Base-by-base conservation (phyloP, 2,797 vertebrate species). In the Dromococcyx pavoninus region DNA sequence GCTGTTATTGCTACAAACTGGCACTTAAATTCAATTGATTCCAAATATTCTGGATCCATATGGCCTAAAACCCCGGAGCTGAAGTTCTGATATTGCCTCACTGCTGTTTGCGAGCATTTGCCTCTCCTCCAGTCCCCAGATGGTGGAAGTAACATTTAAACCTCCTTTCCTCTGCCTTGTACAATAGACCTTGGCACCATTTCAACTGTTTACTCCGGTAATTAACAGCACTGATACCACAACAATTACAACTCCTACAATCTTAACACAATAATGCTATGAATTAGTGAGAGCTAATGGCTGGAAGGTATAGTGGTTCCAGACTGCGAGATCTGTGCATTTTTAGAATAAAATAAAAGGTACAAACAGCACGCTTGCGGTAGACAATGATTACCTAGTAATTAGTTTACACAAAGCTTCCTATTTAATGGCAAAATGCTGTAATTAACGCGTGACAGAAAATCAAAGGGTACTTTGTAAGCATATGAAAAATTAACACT, bases 361-460 rank as follows among this genome's bases (percentile, higher is more conserved):
- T 98, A 98, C 98, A 98, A 98, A 98, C 98, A 98, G 98, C 98
- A 98, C 95, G 98, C 98, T 99, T 97, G 98, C 97, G 98, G 98
- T 98, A 98, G 98, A 98, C 98, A 98, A 99, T 99, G 99, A 99
- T 99, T 99, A 99, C 98, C 98, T 98, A 98, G 98, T 99, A 99
- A 99, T 99, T 99, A 99, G 99, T 99, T 99, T 99, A 99, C 98
- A 99, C 98, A 99, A 99, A 99, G 98, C 98, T 98, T 98, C 98
- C 98, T 98, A 98, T 99, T 99, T 99, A 99, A 99, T 98, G 98
- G 99, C 98, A 99, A 99, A 99, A 99, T 97, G 97, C 98, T 98
- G 99, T 99, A 99, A 99, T 99, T 99, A 99, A 99, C 98, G 98
- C 98, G 98, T 99, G 99, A 99, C 99, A 99, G 99, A 98, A 99